These are phyloP conservation scores for Oryzias javanicus DNA, from an alignment of 2,113 vertebrate species.

Conservation along the genomic window DNA sequence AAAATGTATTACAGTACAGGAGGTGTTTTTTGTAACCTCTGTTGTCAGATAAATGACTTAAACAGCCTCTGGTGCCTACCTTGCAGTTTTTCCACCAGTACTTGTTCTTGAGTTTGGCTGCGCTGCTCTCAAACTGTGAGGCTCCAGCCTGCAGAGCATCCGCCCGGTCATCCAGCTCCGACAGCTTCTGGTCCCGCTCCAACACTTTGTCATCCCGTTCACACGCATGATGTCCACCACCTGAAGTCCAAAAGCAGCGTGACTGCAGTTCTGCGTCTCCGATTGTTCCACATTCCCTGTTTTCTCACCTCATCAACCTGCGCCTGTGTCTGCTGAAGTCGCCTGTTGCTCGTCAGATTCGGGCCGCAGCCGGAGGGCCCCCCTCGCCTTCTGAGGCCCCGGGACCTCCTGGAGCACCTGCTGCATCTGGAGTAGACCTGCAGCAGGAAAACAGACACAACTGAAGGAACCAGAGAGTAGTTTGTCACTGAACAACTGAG, in stretches of 20 bases:
- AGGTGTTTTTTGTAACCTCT: too few species aligned
- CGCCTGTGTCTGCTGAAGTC: conserved; percentile 80
- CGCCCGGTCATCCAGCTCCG: conserved; percentile 83
- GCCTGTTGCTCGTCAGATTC: conserved; percentile 75
- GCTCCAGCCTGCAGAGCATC: conserved; percentile 80
- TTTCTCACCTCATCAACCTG: conserved; percentile 86
- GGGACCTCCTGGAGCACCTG: conserved; percentile 67
- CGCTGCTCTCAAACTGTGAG: conserved; percentile 87
- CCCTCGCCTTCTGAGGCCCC: conserved; percentile 76
- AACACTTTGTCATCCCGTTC: conserved; percentile 92
- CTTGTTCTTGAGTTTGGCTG: conserved; percentile 91
- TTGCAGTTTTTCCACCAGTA: conserved; percentile 97
- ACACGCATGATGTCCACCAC: conserved; percentile 92
- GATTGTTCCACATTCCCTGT: too few species aligned
- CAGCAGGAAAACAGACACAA: not conserved
- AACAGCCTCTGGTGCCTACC: conserved; percentile 63
- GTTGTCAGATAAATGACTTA: too few species aligned
- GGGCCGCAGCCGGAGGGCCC: conserved; percentile 72
- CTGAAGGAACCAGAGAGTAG: not conserved
- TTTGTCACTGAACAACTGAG: not conserved
- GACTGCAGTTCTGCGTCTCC: not conserved
- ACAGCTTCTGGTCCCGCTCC: conserved; percentile 86
- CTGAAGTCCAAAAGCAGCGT: conserved; percentile 58
- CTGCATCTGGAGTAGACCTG: conserved; percentile 70
- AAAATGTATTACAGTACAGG: too few species aligned